Evolutionary conservation across 2,888 invertebrate species (phyloP).

Genomic region (Drosophila formosana): DNA sequence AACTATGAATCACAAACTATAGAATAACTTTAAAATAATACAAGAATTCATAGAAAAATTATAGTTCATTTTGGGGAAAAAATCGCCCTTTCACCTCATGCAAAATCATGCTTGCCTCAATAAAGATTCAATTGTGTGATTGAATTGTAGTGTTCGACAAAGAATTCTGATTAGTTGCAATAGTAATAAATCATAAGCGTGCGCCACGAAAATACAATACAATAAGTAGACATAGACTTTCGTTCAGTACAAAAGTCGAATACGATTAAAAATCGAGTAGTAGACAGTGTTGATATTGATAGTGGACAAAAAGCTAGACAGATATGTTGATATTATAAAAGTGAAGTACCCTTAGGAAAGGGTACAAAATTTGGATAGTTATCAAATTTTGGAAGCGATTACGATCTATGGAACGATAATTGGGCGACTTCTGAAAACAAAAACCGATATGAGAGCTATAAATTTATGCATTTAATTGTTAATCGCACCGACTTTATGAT

Average conservation of each 20-base stretch:
- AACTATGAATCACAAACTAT: no score
- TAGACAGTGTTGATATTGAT: background rate
- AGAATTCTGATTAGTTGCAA: slow-evolving; percentile 4
- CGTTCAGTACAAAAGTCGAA: background rate
- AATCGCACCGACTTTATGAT: slow-evolving; percentile 35
- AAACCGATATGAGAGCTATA: slow-evolving; percentile 27
- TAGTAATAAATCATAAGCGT: background rate
- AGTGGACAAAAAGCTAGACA: background rate
- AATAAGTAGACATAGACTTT: background rate
- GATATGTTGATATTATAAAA: background rate
- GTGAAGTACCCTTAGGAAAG: background rate
- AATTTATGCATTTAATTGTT: slow-evolving; percentile 32
- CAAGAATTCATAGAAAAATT: background rate
- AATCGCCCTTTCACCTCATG: background rate
- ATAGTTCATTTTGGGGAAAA: background rate
- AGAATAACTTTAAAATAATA: no score
- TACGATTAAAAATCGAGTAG: background rate
- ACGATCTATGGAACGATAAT: slow-evolving; percentile 16
- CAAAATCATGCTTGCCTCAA: slow-evolving; percentile 3
- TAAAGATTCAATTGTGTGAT: slow-evolving; percentile 4
- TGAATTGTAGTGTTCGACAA: background rate
- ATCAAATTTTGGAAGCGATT: slow-evolving; percentile 20
- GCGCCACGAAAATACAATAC: background rate
- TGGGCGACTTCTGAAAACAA: slow-evolving; percentile 18
- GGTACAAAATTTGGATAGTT: slow-evolving; percentile 36